A percentile compares a stretch with the other conserved stretches of the same genome.
phyloP scores from a whole-genome alignment of 1,140 invertebrate species.

The Conus betulinus region DNA sequence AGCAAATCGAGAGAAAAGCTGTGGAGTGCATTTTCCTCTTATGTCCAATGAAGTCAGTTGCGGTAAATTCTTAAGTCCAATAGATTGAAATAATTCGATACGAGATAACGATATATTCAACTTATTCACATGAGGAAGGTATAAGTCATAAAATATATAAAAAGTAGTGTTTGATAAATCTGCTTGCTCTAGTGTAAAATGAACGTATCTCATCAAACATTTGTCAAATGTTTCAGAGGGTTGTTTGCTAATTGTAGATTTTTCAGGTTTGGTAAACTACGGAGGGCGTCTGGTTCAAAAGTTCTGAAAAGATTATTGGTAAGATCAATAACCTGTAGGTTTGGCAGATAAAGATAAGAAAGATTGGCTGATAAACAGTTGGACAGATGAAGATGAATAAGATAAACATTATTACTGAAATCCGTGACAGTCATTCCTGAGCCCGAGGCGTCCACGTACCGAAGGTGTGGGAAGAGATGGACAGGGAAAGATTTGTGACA shows the following conservation, averaged over 20 bases:
- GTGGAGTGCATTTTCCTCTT: background rate
- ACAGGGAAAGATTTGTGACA: too few relatives aligned
- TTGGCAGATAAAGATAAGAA: background rate
- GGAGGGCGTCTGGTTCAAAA: background rate
- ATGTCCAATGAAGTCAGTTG: background rate
- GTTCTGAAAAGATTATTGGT: slow-evolving; percentile 21
- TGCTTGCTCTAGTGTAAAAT: background rate
- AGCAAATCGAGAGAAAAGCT: background rate
- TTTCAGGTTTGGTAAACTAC: slow-evolving; percentile 22
- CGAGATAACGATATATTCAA: background rate
- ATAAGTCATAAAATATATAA: background rate
- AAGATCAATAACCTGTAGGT: slow-evolving; percentile 21
- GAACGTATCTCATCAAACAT: too few relatives aligned
- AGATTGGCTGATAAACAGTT: background rate
- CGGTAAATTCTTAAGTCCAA: background rate
- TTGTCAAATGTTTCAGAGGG: background rate
- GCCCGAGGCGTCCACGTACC: slow-evolving; percentile 14
- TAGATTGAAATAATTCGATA: background rate
- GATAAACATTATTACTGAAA: background rate
- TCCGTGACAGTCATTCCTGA: background rate
- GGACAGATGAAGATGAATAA: background rate
- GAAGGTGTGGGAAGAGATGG: background rate
- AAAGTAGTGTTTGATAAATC: background rate
- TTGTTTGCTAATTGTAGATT: slow-evolving; percentile 24
- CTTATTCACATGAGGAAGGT: background rate